These are phyloP conservation scores for Eurosta solidaginis DNA, from an alignment of 1,140 invertebrate species.

Conservation along the genomic window DNA sequence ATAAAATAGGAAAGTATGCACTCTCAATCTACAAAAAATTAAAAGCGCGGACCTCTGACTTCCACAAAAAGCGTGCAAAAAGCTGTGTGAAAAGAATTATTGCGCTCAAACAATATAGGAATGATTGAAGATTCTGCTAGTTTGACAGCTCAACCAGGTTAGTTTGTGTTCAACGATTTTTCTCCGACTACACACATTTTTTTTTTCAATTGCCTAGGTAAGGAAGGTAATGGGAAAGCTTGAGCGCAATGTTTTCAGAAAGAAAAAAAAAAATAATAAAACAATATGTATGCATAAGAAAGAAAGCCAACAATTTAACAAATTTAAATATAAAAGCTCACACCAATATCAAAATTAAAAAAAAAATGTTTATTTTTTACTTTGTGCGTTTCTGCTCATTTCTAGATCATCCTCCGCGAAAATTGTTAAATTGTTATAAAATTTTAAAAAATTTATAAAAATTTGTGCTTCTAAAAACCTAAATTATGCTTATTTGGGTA, in stretches of 20 bases:
- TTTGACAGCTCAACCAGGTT: constrained; percentile 52
- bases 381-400: background rate
- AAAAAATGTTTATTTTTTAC: too few species aligned
- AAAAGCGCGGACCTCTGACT: background rate
- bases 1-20: background rate
- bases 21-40: background rate
- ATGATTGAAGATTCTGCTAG: constrained; percentile 39
- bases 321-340: background rate
- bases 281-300: constrained; percentile 24
- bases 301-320: background rate
- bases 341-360: too few species aligned
- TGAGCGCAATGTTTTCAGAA: too few species aligned
- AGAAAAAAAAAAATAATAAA: constrained; percentile 36
- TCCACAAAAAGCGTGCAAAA: background rate
- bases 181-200: background rate
- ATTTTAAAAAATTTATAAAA: too few species aligned
- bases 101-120: background rate
- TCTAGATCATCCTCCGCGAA: too few species aligned
- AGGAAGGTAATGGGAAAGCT: background rate
- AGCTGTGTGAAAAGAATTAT: constrained; percentile 6
- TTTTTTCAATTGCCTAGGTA: background rate
- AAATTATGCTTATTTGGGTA: too few species aligned
- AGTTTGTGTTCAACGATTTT: constrained; percentile 40
- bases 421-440: too few species aligned
- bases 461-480: too few species aligned